These are phyloP conservation scores for Phalacrocorax brasilianus DNA, from an alignment of 2,113 vertebrate species.

Conservation along the genomic window DNA sequence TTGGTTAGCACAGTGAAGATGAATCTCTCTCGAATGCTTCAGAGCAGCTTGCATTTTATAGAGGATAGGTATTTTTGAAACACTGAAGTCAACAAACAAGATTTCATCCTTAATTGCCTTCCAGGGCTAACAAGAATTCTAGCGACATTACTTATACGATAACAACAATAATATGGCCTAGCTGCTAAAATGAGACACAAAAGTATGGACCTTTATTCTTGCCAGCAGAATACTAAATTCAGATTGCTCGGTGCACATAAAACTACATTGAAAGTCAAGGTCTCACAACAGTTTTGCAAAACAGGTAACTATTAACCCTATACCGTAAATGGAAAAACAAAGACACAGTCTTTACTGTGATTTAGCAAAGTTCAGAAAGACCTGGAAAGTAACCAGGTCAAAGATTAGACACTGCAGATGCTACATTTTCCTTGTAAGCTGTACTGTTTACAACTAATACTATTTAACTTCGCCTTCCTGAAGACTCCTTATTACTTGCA, in stretches of 20 bases:
- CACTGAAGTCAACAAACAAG: not conserved
- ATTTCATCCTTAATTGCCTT: not conserved
- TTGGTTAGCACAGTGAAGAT: not conserved
- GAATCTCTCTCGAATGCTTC: not conserved
- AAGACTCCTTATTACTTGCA: not conserved
- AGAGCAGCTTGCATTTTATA: not conserved
- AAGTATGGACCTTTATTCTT: not conserved
- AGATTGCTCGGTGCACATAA: not conserved
- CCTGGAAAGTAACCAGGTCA: not conserved
- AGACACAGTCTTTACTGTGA: not conserved
- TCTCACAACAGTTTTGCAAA: not conserved
- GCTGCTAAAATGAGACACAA: not conserved
- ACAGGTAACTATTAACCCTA: not conserved
- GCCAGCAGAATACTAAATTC: not conserved
- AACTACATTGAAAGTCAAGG: not conserved
- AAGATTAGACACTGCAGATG: not conserved
- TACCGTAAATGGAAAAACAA: not conserved
- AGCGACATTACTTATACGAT: not conserved
- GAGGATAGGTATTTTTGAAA: not conserved
- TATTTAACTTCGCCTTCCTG: not conserved
- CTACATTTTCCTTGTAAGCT: not conserved
- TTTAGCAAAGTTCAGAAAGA: not conserved
- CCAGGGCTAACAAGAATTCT: not conserved
- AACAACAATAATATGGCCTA: not conserved
- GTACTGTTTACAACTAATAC: not conserved